These are phyloP conservation scores for Triplophysa rosa DNA, from an alignment of 2,113 vertebrate species.

Conservation along the genomic window DNA sequence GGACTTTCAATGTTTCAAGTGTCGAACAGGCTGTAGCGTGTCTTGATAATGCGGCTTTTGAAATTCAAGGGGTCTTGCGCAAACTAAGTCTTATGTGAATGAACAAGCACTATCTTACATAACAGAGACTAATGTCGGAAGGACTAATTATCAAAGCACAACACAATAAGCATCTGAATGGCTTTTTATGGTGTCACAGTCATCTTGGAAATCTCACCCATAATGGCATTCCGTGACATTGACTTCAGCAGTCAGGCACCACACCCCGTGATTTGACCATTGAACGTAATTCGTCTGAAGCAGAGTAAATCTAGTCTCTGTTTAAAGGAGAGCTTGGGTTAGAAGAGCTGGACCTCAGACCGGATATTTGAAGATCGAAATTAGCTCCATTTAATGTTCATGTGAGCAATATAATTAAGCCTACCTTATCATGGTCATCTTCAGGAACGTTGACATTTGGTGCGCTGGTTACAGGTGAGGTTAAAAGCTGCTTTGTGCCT, in stretches of 20 bases:
- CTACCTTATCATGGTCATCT: not conserved
- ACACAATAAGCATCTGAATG: constrained; percentile 59
- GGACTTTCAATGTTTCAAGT: constrained; percentile 65
- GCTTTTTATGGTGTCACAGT: constrained; percentile 62
- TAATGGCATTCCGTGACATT: constrained; percentile 51
- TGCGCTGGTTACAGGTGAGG: not conserved
- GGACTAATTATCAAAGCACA: constrained; percentile 64
- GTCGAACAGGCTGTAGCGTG: constrained; percentile 67
- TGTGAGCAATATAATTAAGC: not conserved
- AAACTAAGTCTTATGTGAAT: constrained; percentile 67
- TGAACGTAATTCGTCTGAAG: not conserved
- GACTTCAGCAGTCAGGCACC: constrained; percentile 2
- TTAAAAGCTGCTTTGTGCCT: too few relatives aligned
- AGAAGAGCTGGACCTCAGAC: not conserved
- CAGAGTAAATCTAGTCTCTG: not conserved
- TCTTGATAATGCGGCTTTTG: constrained; percentile 68
- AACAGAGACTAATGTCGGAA: constrained; percentile 55
- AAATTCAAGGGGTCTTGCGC: constrained; percentile 56
- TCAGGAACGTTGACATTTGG: not conserved
- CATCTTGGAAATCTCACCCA: constrained; percentile 52
- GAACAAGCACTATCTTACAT: constrained; percentile 71
- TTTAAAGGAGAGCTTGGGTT: not conserved
- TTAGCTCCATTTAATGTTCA: not conserved
- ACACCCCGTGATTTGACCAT: not conserved
- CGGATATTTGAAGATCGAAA: constrained; percentile 14